These are phyloP conservation scores for Brienomyrus longianalis DNA, from an alignment of 2,113 vertebrate species.

Conservation along the genomic window DNA sequence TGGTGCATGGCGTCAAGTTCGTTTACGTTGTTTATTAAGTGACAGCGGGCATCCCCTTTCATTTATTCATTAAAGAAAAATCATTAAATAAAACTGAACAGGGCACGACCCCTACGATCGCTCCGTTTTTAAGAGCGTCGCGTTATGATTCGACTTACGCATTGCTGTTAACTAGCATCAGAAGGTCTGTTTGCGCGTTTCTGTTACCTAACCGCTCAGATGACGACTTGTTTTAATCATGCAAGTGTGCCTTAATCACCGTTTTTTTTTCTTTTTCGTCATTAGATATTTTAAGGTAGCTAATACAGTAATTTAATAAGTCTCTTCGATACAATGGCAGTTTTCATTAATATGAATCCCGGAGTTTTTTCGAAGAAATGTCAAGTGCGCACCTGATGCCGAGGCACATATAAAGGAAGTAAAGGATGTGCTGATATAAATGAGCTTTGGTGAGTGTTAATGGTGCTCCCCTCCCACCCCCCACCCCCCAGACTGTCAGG, in stretches of 20 bases:
- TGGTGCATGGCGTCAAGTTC: not conserved
- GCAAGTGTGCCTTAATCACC: not conserved
- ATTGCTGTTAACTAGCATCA: not conserved
- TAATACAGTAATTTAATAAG: not conserved
- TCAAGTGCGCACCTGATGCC: not conserved
- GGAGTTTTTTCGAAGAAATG: not conserved
- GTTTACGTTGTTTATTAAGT: not conserved
- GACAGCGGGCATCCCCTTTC: not conserved
- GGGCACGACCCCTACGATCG: not conserved
- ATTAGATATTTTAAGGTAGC: not conserved
- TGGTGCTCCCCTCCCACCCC: not conserved
- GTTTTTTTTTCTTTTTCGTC: not conserved
- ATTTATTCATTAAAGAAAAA: not conserved
- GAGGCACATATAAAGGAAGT: not conserved
- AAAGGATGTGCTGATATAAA: not conserved
- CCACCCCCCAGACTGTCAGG: slow-evolving; percentile 72
- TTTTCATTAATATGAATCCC: not conserved
- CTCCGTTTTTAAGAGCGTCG: not conserved
- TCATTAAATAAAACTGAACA: not conserved
- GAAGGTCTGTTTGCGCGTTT: not conserved
- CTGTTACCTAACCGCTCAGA: not conserved
- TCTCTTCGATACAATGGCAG: not conserved
- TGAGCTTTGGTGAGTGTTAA: not conserved
- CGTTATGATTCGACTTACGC: not conserved
- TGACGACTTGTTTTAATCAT: not conserved